Base-by-base conservation (phyloP, 2,888 invertebrate species). In the Leptinotarsa haldemani region DNA sequence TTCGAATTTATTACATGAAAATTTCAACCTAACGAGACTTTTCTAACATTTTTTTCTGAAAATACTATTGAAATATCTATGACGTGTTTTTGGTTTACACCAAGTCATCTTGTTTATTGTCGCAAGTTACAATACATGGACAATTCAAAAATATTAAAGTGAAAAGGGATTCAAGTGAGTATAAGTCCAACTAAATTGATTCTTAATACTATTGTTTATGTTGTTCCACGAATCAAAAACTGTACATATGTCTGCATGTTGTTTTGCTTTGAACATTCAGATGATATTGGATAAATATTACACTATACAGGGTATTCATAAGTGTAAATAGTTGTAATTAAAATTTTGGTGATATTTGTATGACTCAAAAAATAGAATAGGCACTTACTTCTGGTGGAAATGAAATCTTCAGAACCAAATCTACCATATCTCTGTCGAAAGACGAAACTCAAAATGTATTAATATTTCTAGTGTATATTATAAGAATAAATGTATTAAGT, bases 301-400 rank as follows among this genome's bases (percentile, higher is more conserved):
- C 50, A 50, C 72, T 68, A 71, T 74, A 78, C 78, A 78, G 78
- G 78, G 78, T 75, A 75, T 63, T 52, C 52, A 30, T 53, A 53
- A 20, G 67, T 53, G 56, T 53, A 67, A 25, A 52, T 30, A 56
- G n/a, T n/a, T 67, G 52, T 70, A 70, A 63, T 50, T 48, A 69
- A n/a, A 69, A 18, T 18, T 16, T 52, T 52, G 16, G 9, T 53
- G 40, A 61, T 61, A 40, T 61, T 15, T 61, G 2, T 61, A 30
- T 30, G 61, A 30, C n/a, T 40, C 9, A n/a, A 40, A 40, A 15
- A 5, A 30, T 16, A n/a, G 18, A 40, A 61, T n/a, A 30, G 30
- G 16, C 7, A 4, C 7, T 40, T n/a, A 30, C 22, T 20, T 61
- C 40, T 40, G 61, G 16, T 61, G n/a, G n/a, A 5, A 15, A 40